Conservation (phyloP, 1,140 invertebrate species). For the Mycetomoellerius zeteki region DNA sequence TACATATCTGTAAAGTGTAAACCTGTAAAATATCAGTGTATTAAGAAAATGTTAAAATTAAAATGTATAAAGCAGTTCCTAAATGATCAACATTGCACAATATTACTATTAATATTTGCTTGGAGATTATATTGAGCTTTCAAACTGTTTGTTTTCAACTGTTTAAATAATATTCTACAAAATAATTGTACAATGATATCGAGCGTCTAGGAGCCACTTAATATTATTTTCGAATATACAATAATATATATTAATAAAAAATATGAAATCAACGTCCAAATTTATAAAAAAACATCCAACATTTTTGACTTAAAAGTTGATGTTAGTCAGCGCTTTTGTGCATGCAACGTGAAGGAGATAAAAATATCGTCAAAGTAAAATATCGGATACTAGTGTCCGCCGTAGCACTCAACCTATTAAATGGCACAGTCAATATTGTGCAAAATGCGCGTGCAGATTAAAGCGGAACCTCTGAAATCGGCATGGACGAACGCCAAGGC, state of each 20-base stretch:
- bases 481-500: conserved; percentile 43
- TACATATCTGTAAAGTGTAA: not conserved
- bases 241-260: not conserved
- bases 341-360: conserved; percentile 5
- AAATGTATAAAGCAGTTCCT: not conserved
- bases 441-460: conserved; percentile 43
- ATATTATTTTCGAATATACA: not conserved
- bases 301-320: not conserved
- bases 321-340: not conserved
- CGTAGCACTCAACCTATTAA: conserved; percentile 53
- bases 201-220: no score
- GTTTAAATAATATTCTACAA: no score
- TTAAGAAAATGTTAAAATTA: conserved; percentile 14
- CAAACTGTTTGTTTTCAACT: no score
- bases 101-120: no score
- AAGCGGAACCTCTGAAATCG: conserved; percentile 57
- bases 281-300: not conserved
- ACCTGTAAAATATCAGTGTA: not conserved
- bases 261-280: not conserved
- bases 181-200: no score
- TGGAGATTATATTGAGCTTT: no score
- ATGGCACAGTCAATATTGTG: conserved; percentile 21
- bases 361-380: conserved; percentile 47
- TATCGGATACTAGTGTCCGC: conserved; percentile 21
- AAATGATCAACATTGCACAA: no score